Evolutionary conservation across 2,797 vertebrate genomes (phyloP).

Genomic region (Perodicticus potto): DNA sequence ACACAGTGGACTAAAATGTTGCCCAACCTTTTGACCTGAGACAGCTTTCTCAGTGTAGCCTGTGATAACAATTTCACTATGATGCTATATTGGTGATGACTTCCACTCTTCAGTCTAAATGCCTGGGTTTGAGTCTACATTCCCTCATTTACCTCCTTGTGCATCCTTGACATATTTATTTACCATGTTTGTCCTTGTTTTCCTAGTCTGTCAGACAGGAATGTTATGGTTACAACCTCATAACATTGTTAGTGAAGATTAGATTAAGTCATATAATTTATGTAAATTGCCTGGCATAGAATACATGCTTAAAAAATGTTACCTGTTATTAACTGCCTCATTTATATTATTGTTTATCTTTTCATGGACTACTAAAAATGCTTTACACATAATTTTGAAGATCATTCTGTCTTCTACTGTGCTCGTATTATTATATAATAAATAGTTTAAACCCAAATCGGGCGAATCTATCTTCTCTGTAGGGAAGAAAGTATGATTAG

Average conservation of each 20-base stretch:
- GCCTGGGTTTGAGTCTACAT: not conserved
- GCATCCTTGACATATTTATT: not conserved
- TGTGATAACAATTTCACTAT: not conserved
- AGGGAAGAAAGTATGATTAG: conserved; percentile 48
- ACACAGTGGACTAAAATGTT: not conserved
- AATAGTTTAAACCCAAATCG: not conserved
- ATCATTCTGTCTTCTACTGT: not conserved
- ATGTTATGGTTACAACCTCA: not conserved
- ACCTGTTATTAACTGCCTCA: not conserved
- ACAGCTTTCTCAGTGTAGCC: not conserved
- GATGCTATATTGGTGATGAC: not conserved
- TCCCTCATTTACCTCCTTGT: not conserved
- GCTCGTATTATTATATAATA: not conserved
- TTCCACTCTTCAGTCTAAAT: not conserved
- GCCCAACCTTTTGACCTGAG: not conserved
- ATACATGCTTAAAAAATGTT: not conserved
- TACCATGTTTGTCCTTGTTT: not conserved
- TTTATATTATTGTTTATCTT: not conserved
- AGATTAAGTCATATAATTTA: not conserved
- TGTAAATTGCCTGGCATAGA: not conserved
- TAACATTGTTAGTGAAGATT: not conserved
- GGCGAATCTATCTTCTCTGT: not conserved
- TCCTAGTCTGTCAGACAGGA: not conserved
- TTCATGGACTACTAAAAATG: not conserved
- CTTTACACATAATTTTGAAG: not conserved